Conservation (phyloP, 2,113 vertebrate species). For the Zeus faber region DNA sequence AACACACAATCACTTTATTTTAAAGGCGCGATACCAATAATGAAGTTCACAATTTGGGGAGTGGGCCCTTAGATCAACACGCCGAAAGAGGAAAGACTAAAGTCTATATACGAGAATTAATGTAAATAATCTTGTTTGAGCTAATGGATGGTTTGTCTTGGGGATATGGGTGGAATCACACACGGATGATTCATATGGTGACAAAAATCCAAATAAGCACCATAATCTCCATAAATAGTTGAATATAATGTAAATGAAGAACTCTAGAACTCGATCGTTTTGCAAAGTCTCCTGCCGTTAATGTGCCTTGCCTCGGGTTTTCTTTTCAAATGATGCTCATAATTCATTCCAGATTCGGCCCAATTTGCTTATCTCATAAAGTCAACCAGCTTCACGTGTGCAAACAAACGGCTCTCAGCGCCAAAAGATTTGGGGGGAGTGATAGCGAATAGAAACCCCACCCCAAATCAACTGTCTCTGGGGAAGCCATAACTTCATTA, state of each 20-base stretch:
- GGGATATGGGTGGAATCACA: no score
- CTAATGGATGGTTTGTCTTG: no score
- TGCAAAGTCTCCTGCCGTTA: not conserved
- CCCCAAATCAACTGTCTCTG: not conserved
- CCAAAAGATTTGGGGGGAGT: not conserved
- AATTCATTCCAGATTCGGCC: constrained; percentile 1
- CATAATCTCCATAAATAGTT: no score
- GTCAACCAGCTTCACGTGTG: constrained; percentile 7
- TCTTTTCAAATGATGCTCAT: not conserved
- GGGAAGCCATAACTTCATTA: not conserved
- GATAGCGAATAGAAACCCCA: not conserved
- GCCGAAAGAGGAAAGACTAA: no score
- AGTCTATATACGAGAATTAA: no score
- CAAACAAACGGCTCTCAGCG: not conserved
- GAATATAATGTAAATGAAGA: not conserved
- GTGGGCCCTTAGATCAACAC: no score
- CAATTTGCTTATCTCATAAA: not conserved
- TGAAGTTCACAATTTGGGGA: no score
- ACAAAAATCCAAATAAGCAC: no score
- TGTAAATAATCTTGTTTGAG: no score
- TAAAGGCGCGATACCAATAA: no score
- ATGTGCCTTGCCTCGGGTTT: not conserved
- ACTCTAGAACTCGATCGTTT: not conserved
- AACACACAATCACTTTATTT: no score
- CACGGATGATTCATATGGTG: no score